These are phyloP conservation scores for Eulemur albifrons DNA, from an alignment of 2,797 vertebrate genomes.

Conservation along the genomic window DNA sequence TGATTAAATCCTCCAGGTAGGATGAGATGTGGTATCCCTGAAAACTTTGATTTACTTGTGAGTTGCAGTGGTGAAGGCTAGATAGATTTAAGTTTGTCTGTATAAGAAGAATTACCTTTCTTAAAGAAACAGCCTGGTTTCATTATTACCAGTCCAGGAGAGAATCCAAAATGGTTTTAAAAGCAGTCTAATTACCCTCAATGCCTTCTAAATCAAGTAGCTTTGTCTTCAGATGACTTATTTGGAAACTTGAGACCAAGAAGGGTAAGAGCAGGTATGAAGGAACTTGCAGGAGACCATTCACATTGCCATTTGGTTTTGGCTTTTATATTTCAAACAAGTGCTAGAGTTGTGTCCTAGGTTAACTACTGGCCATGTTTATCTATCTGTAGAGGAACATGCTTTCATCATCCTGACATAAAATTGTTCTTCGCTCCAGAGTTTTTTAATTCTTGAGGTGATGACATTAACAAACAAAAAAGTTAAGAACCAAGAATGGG, in stretches of 20 bases:
- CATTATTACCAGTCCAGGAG: neutral
- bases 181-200: conserved; percentile 7
- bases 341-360: neutral
- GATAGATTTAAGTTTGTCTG: neutral
- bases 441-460: conserved; percentile 15
- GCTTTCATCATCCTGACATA: conserved; percentile 1
- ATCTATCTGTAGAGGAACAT: neutral
- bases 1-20: neutral
- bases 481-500: neutral
- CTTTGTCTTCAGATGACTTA: conserved; percentile 49
- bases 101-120: conserved; percentile 3
- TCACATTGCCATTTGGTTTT: neutral
- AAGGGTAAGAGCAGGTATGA: neutral
- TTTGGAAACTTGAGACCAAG: neutral
- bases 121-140: conserved; percentile 22
- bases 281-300: neutral
- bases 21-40: neutral
- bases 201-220: neutral
- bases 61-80: neutral
- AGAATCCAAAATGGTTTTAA: conserved; percentile 42
- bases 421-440: neutral
- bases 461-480: neutral
- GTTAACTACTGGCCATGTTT: neutral
- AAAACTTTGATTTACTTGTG: neutral
- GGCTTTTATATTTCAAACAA: conserved; percentile 11